A percentile compares a stretch with the other conserved stretches of the same genome.
phyloP scores from a whole-genome alignment of 2,797 vertebrate genomes.

The Neolamprologus multifasciatus region DNA sequence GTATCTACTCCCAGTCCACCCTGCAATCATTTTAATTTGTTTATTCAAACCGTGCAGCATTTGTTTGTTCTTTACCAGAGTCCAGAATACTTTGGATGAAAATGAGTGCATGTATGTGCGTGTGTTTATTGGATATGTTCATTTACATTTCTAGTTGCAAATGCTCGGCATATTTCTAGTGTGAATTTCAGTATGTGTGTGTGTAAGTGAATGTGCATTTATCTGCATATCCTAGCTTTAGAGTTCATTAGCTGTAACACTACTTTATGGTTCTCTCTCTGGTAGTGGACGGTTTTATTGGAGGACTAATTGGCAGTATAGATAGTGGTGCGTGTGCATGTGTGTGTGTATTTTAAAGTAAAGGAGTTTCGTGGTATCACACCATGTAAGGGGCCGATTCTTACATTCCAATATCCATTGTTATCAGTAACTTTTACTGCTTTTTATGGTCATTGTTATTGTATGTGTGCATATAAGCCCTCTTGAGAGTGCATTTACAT shows the following conservation, averaged over 20 bases:
- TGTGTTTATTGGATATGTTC: not conserved
- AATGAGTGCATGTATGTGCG: not conserved
- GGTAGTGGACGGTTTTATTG: not conserved
- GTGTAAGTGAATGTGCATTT: not conserved
- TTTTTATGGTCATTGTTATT: not conserved
- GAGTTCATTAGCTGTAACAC: constrained; percentile 47
- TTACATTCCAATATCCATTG: not conserved
- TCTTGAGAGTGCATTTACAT: not conserved
- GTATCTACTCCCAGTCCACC: constrained; percentile 52
- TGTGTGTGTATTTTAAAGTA: not conserved
- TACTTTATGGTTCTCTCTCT: constrained; percentile 28
- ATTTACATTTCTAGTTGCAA: constrained; percentile 9
- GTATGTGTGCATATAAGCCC: not conserved
- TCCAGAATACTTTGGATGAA: constrained; percentile 1
- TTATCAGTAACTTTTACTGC: not conserved
- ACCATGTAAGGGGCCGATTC: not conserved
- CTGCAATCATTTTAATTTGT: constrained; percentile 65
- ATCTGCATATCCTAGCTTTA: constrained; percentile 25
- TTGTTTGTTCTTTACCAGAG: constrained; percentile 25
- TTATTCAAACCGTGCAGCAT: constrained; percentile 39
- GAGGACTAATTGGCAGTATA: constrained; percentile 54
- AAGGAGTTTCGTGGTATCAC: not conserved
- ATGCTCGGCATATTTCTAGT: not conserved
- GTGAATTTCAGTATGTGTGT: not conserved
- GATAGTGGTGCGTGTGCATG: not conserved